Conservation (phyloP, 2,888 invertebrate genomes). For the Danaus chrysippus region DNA sequence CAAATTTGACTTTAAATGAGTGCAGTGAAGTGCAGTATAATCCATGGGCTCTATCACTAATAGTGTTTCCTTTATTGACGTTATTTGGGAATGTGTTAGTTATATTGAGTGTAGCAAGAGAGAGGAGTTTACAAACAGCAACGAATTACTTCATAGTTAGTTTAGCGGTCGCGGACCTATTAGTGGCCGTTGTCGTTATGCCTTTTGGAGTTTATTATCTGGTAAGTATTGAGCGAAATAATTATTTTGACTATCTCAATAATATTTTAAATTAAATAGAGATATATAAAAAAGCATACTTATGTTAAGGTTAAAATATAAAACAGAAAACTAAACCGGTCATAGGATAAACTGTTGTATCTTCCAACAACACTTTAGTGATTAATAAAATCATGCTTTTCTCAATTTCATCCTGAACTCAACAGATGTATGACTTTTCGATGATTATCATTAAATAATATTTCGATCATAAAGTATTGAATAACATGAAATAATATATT, state of each 20-base stretch:
- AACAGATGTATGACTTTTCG: no score
- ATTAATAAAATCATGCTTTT: no score
- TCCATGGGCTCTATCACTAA: slow-evolving; percentile 91
- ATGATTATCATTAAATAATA: no score
- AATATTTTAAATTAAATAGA: neutral
- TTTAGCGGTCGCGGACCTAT: slow-evolving; percentile 95
- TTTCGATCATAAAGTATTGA: no score
- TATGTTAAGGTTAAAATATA: no score
- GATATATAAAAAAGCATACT: no score
- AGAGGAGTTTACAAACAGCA: slow-evolving; percentile 94
- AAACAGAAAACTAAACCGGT: no score
- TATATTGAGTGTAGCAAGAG: slow-evolving; percentile 94
- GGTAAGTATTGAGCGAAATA: slow-evolving; percentile 83
- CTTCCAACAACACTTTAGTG: no score
- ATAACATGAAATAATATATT: no score
- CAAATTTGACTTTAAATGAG: slow-evolving; percentile 57
- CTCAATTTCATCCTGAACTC: no score
- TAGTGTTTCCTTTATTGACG: slow-evolving; percentile 94
- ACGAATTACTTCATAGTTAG: slow-evolving; percentile 99
- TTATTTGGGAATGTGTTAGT: slow-evolving; percentile 98
- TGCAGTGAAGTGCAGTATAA: slow-evolving; percentile 80
- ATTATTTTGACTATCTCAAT: neutral
- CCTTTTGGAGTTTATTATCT: slow-evolving; percentile 99
- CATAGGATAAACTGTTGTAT: no score
- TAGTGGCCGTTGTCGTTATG: slow-evolving; percentile 99